Conservation (phyloP, 2,113 vertebrate species). For the Nibea coibor region DNA sequence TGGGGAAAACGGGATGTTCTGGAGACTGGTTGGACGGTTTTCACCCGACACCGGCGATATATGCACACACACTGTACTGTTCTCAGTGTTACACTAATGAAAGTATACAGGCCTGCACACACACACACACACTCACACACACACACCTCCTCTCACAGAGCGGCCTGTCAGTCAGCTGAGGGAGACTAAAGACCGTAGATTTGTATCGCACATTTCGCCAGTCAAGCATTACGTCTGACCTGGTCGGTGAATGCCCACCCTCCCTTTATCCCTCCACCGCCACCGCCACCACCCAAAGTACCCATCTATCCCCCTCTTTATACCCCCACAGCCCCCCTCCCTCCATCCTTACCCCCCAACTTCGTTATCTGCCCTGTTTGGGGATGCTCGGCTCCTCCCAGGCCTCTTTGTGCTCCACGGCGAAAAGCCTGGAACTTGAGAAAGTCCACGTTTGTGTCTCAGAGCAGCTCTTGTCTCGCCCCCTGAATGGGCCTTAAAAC, state of each 20-base stretch:
- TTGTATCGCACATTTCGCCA: constrained; percentile 75
- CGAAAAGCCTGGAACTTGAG: constrained; percentile 74
- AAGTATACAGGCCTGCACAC: background rate
- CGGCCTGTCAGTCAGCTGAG: constrained; percentile 70
- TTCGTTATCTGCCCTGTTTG: constrained; percentile 63
- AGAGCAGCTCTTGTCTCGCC: constrained; percentile 59
- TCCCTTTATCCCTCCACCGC: background rate
- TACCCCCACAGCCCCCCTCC: constrained; percentile 12
- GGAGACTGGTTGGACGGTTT: background rate
- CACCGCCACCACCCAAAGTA: background rate
- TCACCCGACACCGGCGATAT: background rate
- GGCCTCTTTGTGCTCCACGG: constrained; percentile 65
- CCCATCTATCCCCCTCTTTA: constrained; percentile 34
- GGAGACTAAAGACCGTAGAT: constrained; percentile 73
- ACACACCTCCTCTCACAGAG: constrained; percentile 45
- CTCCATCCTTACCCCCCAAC: constrained; percentile 24
- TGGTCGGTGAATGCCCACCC: constrained; percentile 62
- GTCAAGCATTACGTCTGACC: constrained; percentile 76
- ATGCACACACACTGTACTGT: background rate
- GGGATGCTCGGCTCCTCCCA: constrained; percentile 68
- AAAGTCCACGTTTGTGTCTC: constrained; percentile 70
- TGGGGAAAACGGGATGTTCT: background rate
- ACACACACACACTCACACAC: constrained; percentile 45
- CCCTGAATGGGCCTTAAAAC: constrained; percentile 64
- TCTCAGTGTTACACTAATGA: constrained; percentile 9